Percentiles rank a stretch among this genome's conserved stretches.
Evolutionary conservation across 2,797 vertebrate species (phyloP).

Genomic region (Clarias fuscus): DNA sequence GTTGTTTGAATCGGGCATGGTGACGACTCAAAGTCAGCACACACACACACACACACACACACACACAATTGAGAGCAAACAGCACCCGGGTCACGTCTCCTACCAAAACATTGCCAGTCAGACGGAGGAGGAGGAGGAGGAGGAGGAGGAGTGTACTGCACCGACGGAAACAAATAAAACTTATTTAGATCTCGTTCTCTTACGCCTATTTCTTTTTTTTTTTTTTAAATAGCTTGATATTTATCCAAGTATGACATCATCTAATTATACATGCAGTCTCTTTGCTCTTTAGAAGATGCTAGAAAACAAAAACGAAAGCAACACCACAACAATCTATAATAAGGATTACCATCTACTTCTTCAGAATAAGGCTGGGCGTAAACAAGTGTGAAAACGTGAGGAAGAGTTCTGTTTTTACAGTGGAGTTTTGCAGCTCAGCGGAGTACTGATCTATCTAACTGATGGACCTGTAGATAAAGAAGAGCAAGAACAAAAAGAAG

Average conservation of each 20-base stretch:
- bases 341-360: too few relatives aligned
- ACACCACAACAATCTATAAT: too few relatives aligned
- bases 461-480: background rate
- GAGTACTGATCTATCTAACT: background rate
- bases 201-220: background rate
- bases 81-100: background rate
- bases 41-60: slow-evolving; percentile 19
- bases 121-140: too few relatives aligned
- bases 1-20: background rate
- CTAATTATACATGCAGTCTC: background rate
- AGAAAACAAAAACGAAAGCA: too few relatives aligned
- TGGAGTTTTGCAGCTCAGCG: background rate
- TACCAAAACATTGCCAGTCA: background rate
- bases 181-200: too few relatives aligned
- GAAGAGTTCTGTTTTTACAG: too few relatives aligned
- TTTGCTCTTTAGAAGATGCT: background rate
- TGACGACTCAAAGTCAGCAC: background rate
- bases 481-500: background rate
- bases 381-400: background rate
- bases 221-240: background rate
- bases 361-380: too few relatives aligned
- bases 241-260: background rate
- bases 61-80: background rate
- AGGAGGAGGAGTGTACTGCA: background rate
- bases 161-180: background rate